Evolutionary conservation across 2,797 vertebrate genomes (phyloP).

Genomic region (Sebastes minor): DNA sequence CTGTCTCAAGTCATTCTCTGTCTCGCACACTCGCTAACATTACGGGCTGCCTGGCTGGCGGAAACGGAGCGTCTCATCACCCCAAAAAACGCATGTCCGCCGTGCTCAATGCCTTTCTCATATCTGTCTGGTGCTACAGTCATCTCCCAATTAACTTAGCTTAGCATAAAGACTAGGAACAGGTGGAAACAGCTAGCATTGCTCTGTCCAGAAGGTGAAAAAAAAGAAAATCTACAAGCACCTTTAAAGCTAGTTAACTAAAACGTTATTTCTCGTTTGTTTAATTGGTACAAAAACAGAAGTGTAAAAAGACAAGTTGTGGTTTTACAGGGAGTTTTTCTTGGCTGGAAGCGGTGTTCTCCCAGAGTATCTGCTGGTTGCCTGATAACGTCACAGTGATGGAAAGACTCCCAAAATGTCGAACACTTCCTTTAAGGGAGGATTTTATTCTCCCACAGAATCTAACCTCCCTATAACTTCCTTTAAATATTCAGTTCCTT

Average conservation of each 20-base stretch:
- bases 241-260: background rate
- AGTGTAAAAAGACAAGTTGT: background rate
- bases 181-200: no score
- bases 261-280: background rate
- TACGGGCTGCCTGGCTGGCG: no score
- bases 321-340: background rate
- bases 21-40: no score
- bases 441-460: background rate
- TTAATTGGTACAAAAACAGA: background rate
- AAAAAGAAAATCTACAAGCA: accelerated
- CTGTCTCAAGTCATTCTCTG: no score
- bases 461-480: background rate
- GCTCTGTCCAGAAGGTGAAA: background rate
- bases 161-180: no score
- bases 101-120: no score
- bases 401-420: background rate
- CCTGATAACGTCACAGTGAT: background rate
- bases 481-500: background rate
- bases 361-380: background rate
- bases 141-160: no score
- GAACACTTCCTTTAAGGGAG: background rate
- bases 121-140: no score
- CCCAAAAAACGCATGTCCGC: no score
- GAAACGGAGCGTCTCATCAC: no score
- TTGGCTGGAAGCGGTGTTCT: background rate